These are phyloP conservation scores for Eupithecia vulgata DNA, from an alignment of 2,888 invertebrate species.

Conservation along the genomic window DNA sequence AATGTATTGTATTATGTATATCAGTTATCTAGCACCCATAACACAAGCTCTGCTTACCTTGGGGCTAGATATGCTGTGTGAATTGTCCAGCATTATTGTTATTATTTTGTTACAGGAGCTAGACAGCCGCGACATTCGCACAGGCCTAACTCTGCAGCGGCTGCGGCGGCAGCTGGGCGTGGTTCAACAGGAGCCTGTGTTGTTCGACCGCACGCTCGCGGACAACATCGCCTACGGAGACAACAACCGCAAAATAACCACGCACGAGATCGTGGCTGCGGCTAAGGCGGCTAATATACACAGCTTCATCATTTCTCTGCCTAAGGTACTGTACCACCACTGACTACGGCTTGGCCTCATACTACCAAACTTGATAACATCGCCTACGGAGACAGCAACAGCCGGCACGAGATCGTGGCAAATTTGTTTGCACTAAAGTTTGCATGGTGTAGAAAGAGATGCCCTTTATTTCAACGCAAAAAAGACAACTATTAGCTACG, in stretches of 20 bases:
- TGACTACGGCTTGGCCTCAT: not conserved
- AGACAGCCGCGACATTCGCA: constrained; percentile 83
- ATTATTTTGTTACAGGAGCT: constrained; percentile 68
- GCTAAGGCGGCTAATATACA: constrained; percentile 92
- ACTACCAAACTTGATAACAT: too few species aligned
- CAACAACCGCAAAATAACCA: constrained; percentile 86
- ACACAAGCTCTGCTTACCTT: too few species aligned
- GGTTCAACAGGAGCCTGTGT: constrained; percentile 93
- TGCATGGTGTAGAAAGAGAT: too few species aligned
- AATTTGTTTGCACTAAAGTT: too few species aligned
- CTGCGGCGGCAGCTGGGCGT: constrained; percentile 90
- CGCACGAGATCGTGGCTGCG: constrained; percentile 89
- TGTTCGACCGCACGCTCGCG: constrained; percentile 91
- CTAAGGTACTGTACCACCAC: constrained; percentile 74
- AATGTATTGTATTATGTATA: too few species aligned
- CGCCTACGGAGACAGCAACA: too few species aligned
- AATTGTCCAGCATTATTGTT: too few species aligned
- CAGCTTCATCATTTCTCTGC: constrained; percentile 88
- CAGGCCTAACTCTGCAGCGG: constrained; percentile 85
- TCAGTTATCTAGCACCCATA: too few species aligned
- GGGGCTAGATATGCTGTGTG: too few species aligned
- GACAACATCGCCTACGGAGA: constrained; percentile 96
- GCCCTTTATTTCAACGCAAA: too few species aligned
- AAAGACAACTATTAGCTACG: too few species aligned
- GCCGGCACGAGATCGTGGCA: too few species aligned